A percentile compares a stretch with the other conserved stretches of the same genome.
Evolutionary conservation across 2,113 vertebrate species (phyloP).

Genomic region (Brachionichthys hirsutus): DNA sequence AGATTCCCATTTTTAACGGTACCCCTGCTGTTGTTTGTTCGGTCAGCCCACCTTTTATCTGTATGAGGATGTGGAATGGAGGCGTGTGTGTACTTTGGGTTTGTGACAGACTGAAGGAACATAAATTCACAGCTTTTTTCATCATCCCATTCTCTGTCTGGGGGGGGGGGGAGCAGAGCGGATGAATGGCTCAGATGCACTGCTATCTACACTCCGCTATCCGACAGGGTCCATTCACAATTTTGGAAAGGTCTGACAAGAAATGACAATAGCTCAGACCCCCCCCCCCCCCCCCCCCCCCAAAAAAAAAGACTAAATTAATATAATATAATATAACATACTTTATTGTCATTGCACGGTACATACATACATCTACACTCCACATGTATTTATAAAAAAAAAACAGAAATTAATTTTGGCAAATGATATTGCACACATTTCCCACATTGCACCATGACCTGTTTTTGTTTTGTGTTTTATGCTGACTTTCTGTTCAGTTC

Average conservation of each 20-base stretch:
- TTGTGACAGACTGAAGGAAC: slow-evolving; percentile 17
- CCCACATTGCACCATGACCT: no score
- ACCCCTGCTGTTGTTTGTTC: slow-evolving; percentile 12
- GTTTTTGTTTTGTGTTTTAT: no score
- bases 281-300: no score
- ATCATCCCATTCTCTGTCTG: not conserved
- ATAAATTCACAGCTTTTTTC: slow-evolving; percentile 20
- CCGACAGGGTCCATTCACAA: slow-evolving; percentile 11
- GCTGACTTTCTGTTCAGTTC: no score
- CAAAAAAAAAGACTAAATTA: not conserved
- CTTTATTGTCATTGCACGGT: no score
- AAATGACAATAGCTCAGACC: no score
- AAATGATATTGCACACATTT: no score
- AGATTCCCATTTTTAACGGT: slow-evolving; percentile 8
- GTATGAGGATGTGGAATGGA: not conserved
- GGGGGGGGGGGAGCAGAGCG: not conserved
- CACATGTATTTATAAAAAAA: no score
- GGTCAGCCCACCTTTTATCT: slow-evolving; percentile 6
- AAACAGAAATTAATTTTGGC: no score
- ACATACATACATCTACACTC: no score
- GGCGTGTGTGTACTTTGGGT: slow-evolving; percentile 11
- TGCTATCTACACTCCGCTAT: not conserved
- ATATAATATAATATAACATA: no score
- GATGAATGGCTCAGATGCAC: not conserved
- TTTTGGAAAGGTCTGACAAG: not conserved